Conservation (phyloP, 2,113 vertebrate genomes). For the Seriola aureovittata region DNA sequence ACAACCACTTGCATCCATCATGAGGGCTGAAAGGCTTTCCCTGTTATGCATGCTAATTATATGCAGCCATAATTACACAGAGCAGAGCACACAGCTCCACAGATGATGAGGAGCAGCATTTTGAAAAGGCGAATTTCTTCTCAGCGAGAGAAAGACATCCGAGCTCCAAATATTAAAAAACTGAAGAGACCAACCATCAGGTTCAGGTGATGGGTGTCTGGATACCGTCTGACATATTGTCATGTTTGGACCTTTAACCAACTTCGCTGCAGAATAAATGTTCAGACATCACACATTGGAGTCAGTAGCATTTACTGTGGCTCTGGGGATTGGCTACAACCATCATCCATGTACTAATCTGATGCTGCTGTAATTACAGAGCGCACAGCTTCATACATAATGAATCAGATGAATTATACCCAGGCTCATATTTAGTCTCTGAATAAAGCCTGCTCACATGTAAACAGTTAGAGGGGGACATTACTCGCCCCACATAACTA, state of each 20-base stretch:
- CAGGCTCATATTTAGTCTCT: not conserved
- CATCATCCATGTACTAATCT: conserved; percentile 10
- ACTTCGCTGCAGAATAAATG: not conserved
- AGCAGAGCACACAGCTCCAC: not conserved
- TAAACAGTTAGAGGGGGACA: conserved; percentile 1
- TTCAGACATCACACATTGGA: not conserved
- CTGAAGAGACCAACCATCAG: no score
- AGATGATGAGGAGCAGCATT: conserved; percentile 13
- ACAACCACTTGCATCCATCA: conserved; percentile 47
- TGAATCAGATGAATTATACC: conserved; percentile 4
- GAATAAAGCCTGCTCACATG: not conserved
- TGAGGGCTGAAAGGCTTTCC: conserved; percentile 15
- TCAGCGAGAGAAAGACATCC: not conserved
- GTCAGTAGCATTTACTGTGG: not conserved
- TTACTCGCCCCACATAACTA: not conserved
- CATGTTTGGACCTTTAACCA: not conserved
- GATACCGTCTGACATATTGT: not conserved
- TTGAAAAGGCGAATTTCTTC: not conserved
- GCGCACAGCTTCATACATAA: conserved; percentile 14
- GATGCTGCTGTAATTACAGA: conserved; percentile 29
- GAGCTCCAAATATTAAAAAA: no score
- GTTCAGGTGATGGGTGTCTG: not conserved
- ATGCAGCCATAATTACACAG: conserved; percentile 56
- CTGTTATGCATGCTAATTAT: conserved; percentile 52
- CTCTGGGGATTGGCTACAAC: conserved; percentile 4